Evolutionary conservation across 2,113 vertebrate species (phyloP), one percentile per base, ranked within the genome.

Genomic region (Etia nguti): DNA sequence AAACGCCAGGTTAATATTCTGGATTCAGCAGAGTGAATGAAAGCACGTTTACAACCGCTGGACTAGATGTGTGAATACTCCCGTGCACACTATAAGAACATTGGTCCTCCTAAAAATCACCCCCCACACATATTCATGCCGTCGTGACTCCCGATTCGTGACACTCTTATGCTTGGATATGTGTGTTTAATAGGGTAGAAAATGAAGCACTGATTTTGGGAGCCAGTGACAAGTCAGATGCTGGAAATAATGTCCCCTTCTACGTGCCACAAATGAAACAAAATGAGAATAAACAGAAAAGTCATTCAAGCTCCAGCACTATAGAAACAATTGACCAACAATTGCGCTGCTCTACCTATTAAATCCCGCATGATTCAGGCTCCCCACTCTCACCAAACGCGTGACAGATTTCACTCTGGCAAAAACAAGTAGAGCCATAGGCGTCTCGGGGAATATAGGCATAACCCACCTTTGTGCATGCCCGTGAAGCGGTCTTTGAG

Each of bases 401-500:
- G 79, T 87, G 86, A 86, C 86, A 83, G 13, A 88, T 83, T 50
- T 83, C 65, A 80, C 68, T n/a, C 68, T 60, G 82, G 84, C 59
- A 88, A 77, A 59, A 79, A 89, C 80, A 90, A 89, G 79, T 59
- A 31, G 34, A 89, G 36, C 36, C 87, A 29, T 75, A 87, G 79
- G 79, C 82, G 48, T 92, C 59, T 65, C 26, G 6, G 73, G 41
- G 48, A 89, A 54, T 3, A 4, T 6, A 54, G 34, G 68, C 50
- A 36, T 41, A n/a, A 93, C 95, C 93, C 96, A 99, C 98, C 98
- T 99, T 99, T 99, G 97, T 99, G 98, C 98, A 99, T 99, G 96
- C 98, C 98, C 89, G 98, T 99, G 97, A 99, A 99, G 96, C 98
- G 97, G 97, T 99, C 98, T 97, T 99, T 99, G 95, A 99, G 97